Conservation (phyloP, 2,888 invertebrate genomes). For the Catocala sponsa region DNA sequence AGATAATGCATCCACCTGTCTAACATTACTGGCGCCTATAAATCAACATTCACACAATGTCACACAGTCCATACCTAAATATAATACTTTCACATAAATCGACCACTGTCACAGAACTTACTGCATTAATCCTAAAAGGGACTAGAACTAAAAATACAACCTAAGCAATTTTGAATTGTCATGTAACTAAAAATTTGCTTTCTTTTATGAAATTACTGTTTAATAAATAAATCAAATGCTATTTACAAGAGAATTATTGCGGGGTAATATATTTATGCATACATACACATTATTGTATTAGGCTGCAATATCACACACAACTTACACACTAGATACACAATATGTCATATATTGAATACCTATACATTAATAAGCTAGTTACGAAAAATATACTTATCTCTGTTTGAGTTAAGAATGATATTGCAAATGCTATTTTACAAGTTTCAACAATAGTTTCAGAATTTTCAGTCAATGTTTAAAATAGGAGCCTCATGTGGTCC, state of each 20-base stretch:
- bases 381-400: conserved; percentile 41
- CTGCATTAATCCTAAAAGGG: conserved; percentile 76
- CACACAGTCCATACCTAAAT: conserved; percentile 30
- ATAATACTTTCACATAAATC: conserved; percentile 56
- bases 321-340: conserved; percentile 29
- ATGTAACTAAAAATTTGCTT: conserved; percentile 69
- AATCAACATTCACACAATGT: conserved; percentile 5
- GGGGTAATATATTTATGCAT: conserved; percentile 41
- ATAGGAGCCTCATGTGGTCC: conserved; percentile 62
- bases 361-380: conserved; percentile 30
- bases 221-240: conserved; percentile 62
- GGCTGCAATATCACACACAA: conserved; percentile 43
- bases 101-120: conserved; percentile 56
- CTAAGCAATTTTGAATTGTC: conserved; percentile 76
- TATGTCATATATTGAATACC: conserved; percentile 18
- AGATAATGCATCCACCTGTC: background rate
- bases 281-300: conserved; percentile 29
- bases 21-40: conserved; percentile 3
- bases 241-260: conserved; percentile 63
- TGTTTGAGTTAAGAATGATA: conserved; percentile 38
- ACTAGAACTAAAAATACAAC: conserved; percentile 84
- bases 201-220: conserved; percentile 49
- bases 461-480: conserved; percentile 61
- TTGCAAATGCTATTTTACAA: conserved; percentile 37
- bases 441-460: conserved; percentile 46